Base-by-base conservation (phyloP, 2,888 invertebrate genomes). In the Dolomedes plantarius region DNA sequence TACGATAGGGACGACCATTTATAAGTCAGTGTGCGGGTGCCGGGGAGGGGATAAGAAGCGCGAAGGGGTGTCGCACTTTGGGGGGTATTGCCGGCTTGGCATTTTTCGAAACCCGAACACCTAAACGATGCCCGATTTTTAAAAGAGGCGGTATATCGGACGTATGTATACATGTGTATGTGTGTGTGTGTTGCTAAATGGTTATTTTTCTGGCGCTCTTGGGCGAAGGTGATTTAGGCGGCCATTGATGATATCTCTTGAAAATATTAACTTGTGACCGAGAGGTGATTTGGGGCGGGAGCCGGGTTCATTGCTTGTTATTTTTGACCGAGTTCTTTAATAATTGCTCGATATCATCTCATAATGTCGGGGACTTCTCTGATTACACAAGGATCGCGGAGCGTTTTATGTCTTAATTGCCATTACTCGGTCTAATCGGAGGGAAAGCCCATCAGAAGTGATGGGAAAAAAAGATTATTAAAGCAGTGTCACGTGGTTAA, bases 1-100 rank as follows among this genome's bases (percentile, higher is more conserved):
- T 80, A 79, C 64, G 68, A 80, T 80, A 73, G n/a, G n/a, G 62
- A 36, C 32, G 65, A 11, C 71, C 79, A 73, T 80, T 80, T 80
- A 46, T 72, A 73, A 41, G 64, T 29, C 28, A 39, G 62, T 16
- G 28, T 28, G 1, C n/a, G n/a, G 56, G n/a, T n/a, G n/a, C n/a
- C n/a, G 27, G 31, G 7, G 16, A 13, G 23, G 56, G 19, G 56
- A 23, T 3, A 23, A 16, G 23, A 23, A 23, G 41, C 16, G 41
- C n/a, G n/a, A n/a, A n/a, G n/a, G n/a, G n/a, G n/a, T n/a, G n/a
- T n/a, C n/a, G n/a, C n/a, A n/a, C n/a, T n/a, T n/a, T n/a, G n/a
- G n/a, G n/a, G n/a, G n/a, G n/a, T n/a, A n/a, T n/a, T n/a, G n/a
- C 36, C 3, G 11, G 19, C 23, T 56, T 5, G 16, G 23, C 16